These are phyloP conservation scores for Porites lutea DNA, from an alignment of 64 coral and sea anemone species.

Conservation along the genomic window DNA sequence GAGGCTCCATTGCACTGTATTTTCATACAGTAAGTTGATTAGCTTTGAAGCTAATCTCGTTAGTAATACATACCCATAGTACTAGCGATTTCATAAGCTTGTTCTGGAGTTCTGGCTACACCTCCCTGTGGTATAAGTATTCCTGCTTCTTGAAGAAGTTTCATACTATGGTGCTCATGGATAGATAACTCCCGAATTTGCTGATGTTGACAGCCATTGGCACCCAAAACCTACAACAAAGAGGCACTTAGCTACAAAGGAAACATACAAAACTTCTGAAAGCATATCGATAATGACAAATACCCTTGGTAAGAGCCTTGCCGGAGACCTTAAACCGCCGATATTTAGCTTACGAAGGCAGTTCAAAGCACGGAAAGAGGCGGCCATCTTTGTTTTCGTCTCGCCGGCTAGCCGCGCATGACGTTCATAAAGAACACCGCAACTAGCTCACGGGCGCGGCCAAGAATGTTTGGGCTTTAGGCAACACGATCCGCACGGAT, in stretches of 20 bases:
- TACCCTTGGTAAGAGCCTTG: conserved; percentile 74
- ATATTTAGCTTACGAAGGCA: conserved; percentile 66
- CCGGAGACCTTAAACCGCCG: conserved; percentile 62
- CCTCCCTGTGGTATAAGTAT: conserved; percentile 93
- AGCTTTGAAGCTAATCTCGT: too few species aligned
- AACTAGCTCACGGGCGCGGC: not conserved
- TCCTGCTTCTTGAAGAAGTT: conserved; percentile 96
- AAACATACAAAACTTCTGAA: conserved; percentile 1
- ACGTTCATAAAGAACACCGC: not conserved
- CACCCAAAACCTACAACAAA: conserved; percentile 55
- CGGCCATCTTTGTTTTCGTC: conserved; percentile 93
- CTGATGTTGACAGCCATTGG: conserved; percentile 78
- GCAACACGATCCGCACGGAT: not conserved
- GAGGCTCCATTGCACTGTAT: too few species aligned
- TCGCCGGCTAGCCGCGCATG: conserved; percentile 2
- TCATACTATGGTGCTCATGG: conserved; percentile 97
- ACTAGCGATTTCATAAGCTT: conserved; percentile 96
- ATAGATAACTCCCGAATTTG: conserved; percentile 84
- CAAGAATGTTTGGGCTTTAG: not conserved
- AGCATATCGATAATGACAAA: not conserved
- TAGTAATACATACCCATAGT: conserved; percentile 69
- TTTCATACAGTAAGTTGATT: too few species aligned
- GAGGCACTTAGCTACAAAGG: not conserved
- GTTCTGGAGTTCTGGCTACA: conserved; percentile 85
- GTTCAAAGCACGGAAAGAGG: conserved; percentile 51